Percentiles rank a stretch among this genome's conserved stretches.
Conservation (phyloP, 2,113 vertebrate species). For the Diphyllodes magnificus region DNA sequence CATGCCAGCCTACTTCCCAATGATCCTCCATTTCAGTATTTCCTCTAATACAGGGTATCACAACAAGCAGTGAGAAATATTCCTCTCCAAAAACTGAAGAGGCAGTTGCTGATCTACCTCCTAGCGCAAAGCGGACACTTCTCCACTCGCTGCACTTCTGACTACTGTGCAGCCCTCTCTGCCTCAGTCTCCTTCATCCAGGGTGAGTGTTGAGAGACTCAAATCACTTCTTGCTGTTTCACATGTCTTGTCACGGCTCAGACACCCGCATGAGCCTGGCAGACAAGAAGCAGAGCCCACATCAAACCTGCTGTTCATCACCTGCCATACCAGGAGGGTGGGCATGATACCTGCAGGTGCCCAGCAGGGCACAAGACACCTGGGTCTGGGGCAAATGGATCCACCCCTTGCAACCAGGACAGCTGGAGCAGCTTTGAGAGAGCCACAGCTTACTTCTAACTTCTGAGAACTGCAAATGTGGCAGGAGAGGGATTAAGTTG, state of each 20-base stretch:
- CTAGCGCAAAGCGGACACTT: background rate
- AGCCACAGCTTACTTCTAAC: background rate
- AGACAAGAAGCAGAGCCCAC: background rate
- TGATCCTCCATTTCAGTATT: background rate
- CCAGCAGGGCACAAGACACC: background rate
- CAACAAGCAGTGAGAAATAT: background rate
- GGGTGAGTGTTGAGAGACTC: background rate
- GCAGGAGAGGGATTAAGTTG: background rate
- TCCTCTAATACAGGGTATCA: background rate
- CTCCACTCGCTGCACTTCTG: background rate
- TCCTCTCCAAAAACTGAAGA: background rate
- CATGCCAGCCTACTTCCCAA: background rate
- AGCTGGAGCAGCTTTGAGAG: background rate
- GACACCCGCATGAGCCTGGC: background rate
- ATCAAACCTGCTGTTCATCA: background rate
- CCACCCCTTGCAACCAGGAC: background rate
- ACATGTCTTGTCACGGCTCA: background rate
- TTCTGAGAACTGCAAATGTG: background rate
- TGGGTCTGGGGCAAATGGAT: fast-evolving
- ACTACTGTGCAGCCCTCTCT: background rate
- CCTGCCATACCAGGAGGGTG: background rate
- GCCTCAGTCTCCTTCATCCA: background rate
- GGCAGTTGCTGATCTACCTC: background rate
- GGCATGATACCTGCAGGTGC: background rate
- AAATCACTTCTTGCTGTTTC: background rate